Percentiles rank a stretch among this genome's conserved stretches.
phyloP scores from a whole-genome alignment of 2,888 invertebrate species.

The Neoaliturus tenellus region DNA sequence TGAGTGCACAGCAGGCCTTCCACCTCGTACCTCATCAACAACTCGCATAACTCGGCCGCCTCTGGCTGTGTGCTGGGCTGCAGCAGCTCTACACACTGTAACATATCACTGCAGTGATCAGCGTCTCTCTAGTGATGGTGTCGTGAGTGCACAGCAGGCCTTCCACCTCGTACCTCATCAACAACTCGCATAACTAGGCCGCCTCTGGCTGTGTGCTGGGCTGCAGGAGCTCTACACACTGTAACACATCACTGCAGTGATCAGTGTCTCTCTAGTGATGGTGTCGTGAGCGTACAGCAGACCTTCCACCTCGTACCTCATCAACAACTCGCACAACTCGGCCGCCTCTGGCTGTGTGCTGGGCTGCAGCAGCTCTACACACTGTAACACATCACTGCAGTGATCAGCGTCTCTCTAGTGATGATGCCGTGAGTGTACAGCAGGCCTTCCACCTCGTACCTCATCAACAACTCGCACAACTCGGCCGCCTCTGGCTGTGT shows the following conservation, averaged over 20 bases:
- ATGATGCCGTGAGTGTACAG: constrained; percentile 94
- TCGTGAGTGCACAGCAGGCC: constrained; percentile 94
- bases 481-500: constrained; percentile 85
- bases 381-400: constrained; percentile 75
- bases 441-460: constrained; percentile 92
- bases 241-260: constrained; percentile 65
- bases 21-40: no score
- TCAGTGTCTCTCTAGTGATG: constrained; percentile 76
- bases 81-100: not conserved
- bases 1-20: constrained; percentile 73
- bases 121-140: constrained; percentile 80
- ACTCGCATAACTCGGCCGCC: no score
- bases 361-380: constrained; percentile 87
- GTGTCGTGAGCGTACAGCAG: constrained; percentile 94
- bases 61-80: constrained; percentile 77
- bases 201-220: constrained; percentile 82
- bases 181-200: constrained; percentile 88
- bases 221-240: constrained; percentile 89
- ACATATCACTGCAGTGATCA: not conserved
- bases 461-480: constrained; percentile 88
- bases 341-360: constrained; percentile 82
- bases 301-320: constrained; percentile 92
- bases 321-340: constrained; percentile 89
- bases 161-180: constrained; percentile 92
- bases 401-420: constrained; percentile 80